Evolutionary conservation across 2,888 invertebrate species (phyloP), one percentile per base, ranked within the genome.

Genomic region (Morpho achilles): DNA sequence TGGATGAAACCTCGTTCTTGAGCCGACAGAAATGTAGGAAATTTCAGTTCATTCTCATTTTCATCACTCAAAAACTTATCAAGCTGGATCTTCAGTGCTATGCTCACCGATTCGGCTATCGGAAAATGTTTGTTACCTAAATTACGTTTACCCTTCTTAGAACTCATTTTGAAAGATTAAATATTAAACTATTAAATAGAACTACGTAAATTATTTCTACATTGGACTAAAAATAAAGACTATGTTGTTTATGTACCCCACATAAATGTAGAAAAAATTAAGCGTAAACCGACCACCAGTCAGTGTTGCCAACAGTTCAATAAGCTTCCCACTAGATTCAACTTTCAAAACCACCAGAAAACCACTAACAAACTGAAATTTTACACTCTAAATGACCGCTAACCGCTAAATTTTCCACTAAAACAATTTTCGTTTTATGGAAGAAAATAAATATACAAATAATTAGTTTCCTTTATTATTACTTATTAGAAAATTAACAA

Each of bases 1-100:
- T 97, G 97, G 62, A 97, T 93, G 74, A 95, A 96, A 8, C 95
- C 95, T 67, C 97, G 91, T 80, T 97, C 96, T 65, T 93, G 93
- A 8, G 95, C 94, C 8, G 94, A 95, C 61, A 96, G 87, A 48
- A 95, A 95, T 3, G 95, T 93, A 4, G 96, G 95, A 77, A 96
- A 95, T 71, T 92, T 86, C 8, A 90, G 76, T 64, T 91, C 91
- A 0, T 87, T 88, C 64, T 89, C 91, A 72, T 86, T 86, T 67
- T 90, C 91, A 72, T 90, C 88, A 59, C 69, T 77, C 7, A 90
- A 66, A 69, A 91, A 90, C 69, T 83, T 89, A 67, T 90, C 90
- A 65, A 91, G 67, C 65, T 91, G 88, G 51, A 91, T 87, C 71
- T 89, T 89, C 64, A 91, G 64, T 16, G 91, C 88, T 65, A 91